Percentiles rank a stretch among this genome's conserved stretches.
phyloP scores from a whole-genome alignment of 2,113 vertebrate species.

The Plestiodon gilberti region DNA sequence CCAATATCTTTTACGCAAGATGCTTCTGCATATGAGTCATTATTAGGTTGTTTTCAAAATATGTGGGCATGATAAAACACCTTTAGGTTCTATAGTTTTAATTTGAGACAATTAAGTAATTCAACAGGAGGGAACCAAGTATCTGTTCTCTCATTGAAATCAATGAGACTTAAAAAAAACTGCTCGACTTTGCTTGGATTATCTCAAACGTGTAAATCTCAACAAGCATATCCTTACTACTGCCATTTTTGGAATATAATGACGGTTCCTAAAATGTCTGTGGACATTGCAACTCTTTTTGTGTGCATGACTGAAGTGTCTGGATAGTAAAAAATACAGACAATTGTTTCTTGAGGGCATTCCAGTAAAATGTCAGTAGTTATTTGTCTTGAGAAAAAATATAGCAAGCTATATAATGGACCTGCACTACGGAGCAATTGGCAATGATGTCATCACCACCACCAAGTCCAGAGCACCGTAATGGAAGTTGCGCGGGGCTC shows the following conservation, averaged over 20 bases:
- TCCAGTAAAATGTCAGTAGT: conserved; percentile 48
- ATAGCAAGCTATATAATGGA: conserved; percentile 43
- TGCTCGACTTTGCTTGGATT: not conserved
- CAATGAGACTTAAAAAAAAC: not conserved
- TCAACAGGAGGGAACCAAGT: not conserved
- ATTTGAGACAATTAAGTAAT: not conserved
- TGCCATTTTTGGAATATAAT: not conserved
- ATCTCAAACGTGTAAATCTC: conserved; percentile 4
- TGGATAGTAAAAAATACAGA: conserved; percentile 50
- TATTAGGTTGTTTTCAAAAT: not conserved
- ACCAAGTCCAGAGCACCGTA: too few relatives aligned
- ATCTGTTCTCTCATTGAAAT: not conserved
- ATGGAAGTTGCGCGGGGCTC: too few relatives aligned
- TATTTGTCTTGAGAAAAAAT: conserved; percentile 54
- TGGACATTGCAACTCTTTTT: conserved; percentile 45
- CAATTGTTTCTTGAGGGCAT: conserved; percentile 23
- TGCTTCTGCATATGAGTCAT: not conserved
- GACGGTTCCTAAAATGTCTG: conserved; percentile 15
- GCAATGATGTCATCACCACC: too few relatives aligned
- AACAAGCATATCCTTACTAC: conserved; percentile 16
- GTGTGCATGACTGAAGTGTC: conserved; percentile 21
- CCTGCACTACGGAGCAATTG: too few relatives aligned
- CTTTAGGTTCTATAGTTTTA: not conserved
- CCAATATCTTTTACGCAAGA: not conserved
- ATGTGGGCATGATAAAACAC: not conserved